A percentile compares a stretch with the other conserved stretches of the same genome.
Conservation (phyloP, 1,140 invertebrate genomes). For the Pseudomyrmex concolor region DNA sequence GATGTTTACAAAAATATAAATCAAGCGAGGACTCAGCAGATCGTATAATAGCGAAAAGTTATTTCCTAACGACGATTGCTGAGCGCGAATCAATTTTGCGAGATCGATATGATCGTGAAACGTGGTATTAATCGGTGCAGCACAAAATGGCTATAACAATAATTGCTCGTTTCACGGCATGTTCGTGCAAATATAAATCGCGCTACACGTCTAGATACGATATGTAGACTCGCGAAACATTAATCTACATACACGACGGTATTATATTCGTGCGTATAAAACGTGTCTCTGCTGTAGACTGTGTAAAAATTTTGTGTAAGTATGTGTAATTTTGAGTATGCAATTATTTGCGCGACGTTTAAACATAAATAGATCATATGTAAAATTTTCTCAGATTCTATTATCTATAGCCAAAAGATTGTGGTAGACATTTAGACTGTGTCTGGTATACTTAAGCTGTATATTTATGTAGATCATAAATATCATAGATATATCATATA, state of each 20-base stretch:
- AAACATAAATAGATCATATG: too few species aligned
- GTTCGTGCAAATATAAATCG: conserved; percentile 60
- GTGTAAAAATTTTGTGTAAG: too few species aligned
- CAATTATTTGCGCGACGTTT: too few species aligned
- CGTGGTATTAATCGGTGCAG: conserved; percentile 54
- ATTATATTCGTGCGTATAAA: conserved; percentile 53
- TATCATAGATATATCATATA: too few species aligned
- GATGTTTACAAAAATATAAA: conserved; percentile 14
- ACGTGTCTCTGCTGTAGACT: not conserved
- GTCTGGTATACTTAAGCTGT: too few species aligned
- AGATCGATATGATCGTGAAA: conserved; percentile 55
- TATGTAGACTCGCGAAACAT: conserved; percentile 56
- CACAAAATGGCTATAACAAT: conserved; percentile 61
- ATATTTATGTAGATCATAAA: too few species aligned
- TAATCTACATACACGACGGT: conserved; percentile 31
- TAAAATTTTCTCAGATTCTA: too few species aligned
- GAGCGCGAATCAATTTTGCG: conserved; percentile 51
- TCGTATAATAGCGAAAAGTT: conserved; percentile 54
- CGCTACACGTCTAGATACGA: conserved; percentile 42
- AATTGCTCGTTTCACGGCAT: conserved; percentile 60
- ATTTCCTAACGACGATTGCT: conserved; percentile 55
- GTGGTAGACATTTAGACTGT: too few species aligned
- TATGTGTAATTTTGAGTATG: too few species aligned
- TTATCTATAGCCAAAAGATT: too few species aligned
- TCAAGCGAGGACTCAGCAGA: conserved; percentile 55